Percentiles rank a stretch among this genome's conserved stretches.
Evolutionary conservation across 2,888 invertebrate species (phyloP).

Genomic region (Ectemnius continuus): DNA sequence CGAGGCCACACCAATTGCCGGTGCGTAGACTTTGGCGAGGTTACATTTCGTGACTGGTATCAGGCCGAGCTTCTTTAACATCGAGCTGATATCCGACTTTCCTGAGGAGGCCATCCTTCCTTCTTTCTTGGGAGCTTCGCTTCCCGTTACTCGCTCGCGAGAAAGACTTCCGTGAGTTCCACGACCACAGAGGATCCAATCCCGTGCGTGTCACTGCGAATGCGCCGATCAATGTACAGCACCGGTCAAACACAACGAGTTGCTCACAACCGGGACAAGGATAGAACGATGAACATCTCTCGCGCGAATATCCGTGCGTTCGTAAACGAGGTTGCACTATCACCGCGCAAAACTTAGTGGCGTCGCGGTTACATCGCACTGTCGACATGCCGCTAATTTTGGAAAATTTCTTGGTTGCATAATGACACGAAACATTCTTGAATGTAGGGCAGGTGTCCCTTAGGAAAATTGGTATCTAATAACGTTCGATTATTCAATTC

Average conservation of each 20-base stretch:
- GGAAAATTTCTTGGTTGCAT: no score
- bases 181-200: neutral
- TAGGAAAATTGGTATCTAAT: no score
- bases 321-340: conserved; percentile 18
- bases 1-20: conserved; percentile 86
- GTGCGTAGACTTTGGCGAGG: conserved; percentile 87
- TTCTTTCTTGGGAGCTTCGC: conserved; percentile 4
- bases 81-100: conserved; percentile 57
- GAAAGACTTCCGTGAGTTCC: conserved; percentile 1
- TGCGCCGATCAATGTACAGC: neutral
- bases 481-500: no score
- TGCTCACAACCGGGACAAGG: conserved; percentile 15
- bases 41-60: conserved; percentile 86
- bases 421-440: no score
- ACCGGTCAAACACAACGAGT: conserved; percentile 1
- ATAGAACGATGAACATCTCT: conserved; percentile 25
- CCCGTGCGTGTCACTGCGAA: no score
- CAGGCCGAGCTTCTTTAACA: conserved; percentile 72
- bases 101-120: conserved; percentile 64
- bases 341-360: no score
- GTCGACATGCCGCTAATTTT: no score
- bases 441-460: no score
- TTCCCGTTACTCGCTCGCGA: conserved; percentile 6
- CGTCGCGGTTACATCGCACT: no score
- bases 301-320: conserved; percentile 25